A percentile compares a stretch with the other conserved stretches of the same genome.
Conservation (phyloP, 1,140 invertebrate species). For the Grapholita molesta region DNA sequence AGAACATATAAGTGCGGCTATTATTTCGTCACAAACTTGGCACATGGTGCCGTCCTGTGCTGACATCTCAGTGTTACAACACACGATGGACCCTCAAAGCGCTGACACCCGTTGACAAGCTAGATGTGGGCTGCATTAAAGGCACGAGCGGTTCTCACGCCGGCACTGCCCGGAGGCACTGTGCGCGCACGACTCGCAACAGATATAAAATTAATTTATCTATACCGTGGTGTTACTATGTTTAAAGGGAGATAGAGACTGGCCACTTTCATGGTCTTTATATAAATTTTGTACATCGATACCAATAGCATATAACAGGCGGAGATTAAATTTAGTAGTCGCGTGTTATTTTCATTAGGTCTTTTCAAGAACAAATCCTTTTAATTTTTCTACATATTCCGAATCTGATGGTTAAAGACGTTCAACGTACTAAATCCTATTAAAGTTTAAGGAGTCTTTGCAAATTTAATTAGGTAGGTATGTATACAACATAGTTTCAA, state of each 20-base stretch:
- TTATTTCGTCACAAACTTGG: background rate
- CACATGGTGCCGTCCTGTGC: background rate
- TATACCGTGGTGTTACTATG: constrained; percentile 37
- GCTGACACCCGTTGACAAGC: constrained; percentile 11
- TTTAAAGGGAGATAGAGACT: background rate
- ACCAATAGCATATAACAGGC: background rate
- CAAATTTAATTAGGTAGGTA: no score
- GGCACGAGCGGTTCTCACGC: constrained; percentile 55
- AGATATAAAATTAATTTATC: constrained; percentile 76
- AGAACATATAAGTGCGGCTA: background rate
- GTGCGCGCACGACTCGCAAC: constrained; percentile 54
- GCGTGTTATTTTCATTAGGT: no score
- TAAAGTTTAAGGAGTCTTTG: no score
- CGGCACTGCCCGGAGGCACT: constrained; percentile 57
- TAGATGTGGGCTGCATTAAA: background rate
- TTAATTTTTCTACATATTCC: no score
- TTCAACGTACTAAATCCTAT: no score
- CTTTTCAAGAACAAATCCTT: no score
- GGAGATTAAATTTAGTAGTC: no score
- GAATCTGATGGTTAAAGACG: no score
- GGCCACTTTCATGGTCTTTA: background rate
- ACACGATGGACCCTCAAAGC: background rate
- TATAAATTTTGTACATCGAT: background rate
- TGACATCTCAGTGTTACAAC: background rate
- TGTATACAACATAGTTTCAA: no score